Evolutionary conservation across 2,797 vertebrate genomes (phyloP).

Genomic region (Lacerta bilineata): DNA sequence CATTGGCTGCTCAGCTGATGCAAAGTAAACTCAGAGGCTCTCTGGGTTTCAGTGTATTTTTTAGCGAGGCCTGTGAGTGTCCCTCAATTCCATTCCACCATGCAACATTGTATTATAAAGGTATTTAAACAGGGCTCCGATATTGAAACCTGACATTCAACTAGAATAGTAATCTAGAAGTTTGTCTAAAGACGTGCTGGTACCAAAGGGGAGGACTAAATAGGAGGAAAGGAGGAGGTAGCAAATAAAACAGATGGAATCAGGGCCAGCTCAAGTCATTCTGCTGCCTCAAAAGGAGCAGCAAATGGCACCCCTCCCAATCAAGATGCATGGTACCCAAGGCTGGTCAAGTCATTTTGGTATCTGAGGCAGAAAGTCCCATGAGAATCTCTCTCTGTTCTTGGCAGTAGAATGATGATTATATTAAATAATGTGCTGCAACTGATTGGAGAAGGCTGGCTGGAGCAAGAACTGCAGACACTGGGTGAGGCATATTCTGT

Average conservation of each 20-base stretch:
- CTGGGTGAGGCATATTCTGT: no score
- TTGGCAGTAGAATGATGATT: no score
- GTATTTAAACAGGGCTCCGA: not conserved
- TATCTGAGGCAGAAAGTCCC: no score
- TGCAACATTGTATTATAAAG: conserved; percentile 27
- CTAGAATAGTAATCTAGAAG: not conserved
- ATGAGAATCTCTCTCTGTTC: no score
- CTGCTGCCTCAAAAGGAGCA: no score
- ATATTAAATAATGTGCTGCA: no score
- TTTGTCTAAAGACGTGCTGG: not conserved
- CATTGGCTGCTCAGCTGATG: not conserved
- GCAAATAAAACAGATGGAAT: not conserved
- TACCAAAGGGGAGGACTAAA: not conserved
- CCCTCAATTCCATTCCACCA: conserved; percentile 23
- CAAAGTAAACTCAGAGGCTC: conserved; percentile 35
- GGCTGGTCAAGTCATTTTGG: no score
- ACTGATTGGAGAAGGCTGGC: no score
- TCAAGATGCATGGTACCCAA: no score
- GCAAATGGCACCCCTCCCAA: no score
- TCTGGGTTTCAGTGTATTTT: not conserved
- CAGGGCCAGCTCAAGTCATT: no score
- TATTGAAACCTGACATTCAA: not conserved
- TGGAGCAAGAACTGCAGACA: no score
- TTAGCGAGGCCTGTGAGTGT: not conserved
- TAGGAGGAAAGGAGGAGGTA: not conserved